Base-by-base conservation (phyloP, 2,888 invertebrate species). In the Hemaris fuciformis region DNA sequence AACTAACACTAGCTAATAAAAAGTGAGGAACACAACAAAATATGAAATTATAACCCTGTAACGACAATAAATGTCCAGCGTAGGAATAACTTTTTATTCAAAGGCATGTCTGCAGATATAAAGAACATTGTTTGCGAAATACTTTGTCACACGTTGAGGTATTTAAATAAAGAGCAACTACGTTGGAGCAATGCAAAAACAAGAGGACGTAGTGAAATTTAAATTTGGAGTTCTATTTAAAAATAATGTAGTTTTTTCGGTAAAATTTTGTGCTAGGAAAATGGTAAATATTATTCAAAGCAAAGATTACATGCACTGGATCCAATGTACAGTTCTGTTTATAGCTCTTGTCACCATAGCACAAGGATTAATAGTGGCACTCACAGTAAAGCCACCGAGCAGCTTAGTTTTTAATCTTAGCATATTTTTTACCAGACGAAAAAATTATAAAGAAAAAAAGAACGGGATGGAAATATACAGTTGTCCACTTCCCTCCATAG, bases 161-260 rank as follows among this genome's bases (percentile, higher is more conserved):
- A 43, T 13, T 27, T 41, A 46, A 58, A 58, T 58, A 46, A 62
- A 38, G 45, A 48, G 45, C 62, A 62, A 57, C 62, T 58, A 38
- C 20, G 48, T 34, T 46, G 15, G 15, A 15, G 18, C 38, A 45
- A 57, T 46, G 31, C 25, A 57, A 56, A 56, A 61, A 22, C 61
- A 61, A 10, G 43, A 18, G 20, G 22, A 15, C 34, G 31, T 45
- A 31, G 10, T 57, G 57, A 45, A 22, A 57, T 43, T 43, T 22
- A 56, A 45, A 43, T 56, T 43, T 42, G 45, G 23, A 43, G 38
- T 46, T 15, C 23, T 58, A 10, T 43, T 58, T 58, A 58, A 22
- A 15, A 23, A 46, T 46, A 43, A 25, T n/a, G 59, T 31, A 59
- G 46, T 46, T 59, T 59, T 43, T 5, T 15, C 1, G 7, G 25